A percentile compares a stretch with the other conserved stretches of the same genome.
phyloP scores from a whole-genome alignment of 2,888 invertebrate genomes.

The Bombylius discolor region DNA sequence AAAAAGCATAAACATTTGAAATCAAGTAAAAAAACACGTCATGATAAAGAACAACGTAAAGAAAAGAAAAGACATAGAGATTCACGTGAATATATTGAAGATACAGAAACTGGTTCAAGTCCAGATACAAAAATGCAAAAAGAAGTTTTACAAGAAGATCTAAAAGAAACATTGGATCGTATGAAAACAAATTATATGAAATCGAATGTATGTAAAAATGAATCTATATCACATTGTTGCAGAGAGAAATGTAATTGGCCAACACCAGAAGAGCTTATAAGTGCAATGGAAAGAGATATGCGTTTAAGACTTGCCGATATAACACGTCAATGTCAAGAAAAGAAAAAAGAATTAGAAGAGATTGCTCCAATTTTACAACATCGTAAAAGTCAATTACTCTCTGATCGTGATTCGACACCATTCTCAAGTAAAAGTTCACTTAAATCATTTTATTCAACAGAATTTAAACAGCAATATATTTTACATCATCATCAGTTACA shows the following conservation, averaged over 20 bases:
- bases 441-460: not conserved
- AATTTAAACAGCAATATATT: not conserved
- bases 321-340: slow-evolving; percentile 69
- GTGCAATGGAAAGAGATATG: slow-evolving; percentile 70
- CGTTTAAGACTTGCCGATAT: slow-evolving; percentile 66
- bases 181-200: slow-evolving; percentile 21
- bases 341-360: slow-evolving; percentile 67
- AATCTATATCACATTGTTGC: slow-evolving; percentile 9
- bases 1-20: slow-evolving; percentile 40
- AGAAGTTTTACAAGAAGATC: slow-evolving; percentile 25
- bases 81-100: slow-evolving; percentile 33
- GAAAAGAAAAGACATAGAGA: slow-evolving; percentile 18
- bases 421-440: slow-evolving; percentile 10
- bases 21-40: slow-evolving; percentile 32
- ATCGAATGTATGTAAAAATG: slow-evolving; percentile 19
- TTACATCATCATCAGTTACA: not conserved
- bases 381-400: slow-evolving; percentile 3
- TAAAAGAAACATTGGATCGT: slow-evolving; percentile 14
- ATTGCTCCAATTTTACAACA: slow-evolving; percentile 27
- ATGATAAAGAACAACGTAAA: slow-evolving; percentile 7
- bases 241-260: slow-evolving; percentile 31
- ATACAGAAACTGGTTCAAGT: slow-evolving; percentile 27
- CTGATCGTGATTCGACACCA: slow-evolving; percentile 11
- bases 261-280: slow-evolving; percentile 47
- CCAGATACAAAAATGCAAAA: slow-evolving; percentile 1